phyloP scores from a whole-genome alignment of 2,888 invertebrate genomes.

The Melanophora roralis region DNA sequence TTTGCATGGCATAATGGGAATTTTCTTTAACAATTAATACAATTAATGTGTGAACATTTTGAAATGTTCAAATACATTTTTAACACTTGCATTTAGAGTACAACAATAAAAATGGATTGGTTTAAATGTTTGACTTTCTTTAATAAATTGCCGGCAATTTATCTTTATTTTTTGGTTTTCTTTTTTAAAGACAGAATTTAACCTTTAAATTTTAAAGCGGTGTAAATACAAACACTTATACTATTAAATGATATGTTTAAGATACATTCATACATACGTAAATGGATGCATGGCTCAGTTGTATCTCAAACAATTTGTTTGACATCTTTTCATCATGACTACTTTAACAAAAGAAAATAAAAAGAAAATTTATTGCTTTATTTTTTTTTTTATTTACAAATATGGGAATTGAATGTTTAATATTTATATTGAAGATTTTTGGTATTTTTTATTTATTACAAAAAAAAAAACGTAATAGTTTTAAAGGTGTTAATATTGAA shows the following conservation, averaged over 20 bases:
- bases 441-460: no score
- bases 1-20: not conserved
- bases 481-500: no score
- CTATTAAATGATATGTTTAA: not conserved
- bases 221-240: not conserved
- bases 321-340: constrained; percentile 50
- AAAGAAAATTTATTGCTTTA: constrained; percentile 18
- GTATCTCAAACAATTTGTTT: constrained; percentile 33
- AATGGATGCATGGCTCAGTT: constrained; percentile 7
- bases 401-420: no score
- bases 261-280: constrained; percentile 1
- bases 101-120: constrained; percentile 3
- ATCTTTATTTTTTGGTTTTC: constrained; percentile 10
- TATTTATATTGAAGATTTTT: no score
- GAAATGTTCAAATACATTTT: constrained; percentile 33
- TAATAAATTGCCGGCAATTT: constrained; percentile 47
- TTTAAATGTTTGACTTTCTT: not conserved
- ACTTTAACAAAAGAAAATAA: constrained; percentile 10
- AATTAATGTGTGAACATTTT: constrained; percentile 48
- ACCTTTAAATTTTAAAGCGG: not conserved
- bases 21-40: constrained; percentile 36
- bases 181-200: not conserved
- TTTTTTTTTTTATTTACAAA: not conserved
- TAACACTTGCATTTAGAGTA: constrained; percentile 29
- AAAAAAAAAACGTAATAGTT: no score